Evolutionary conservation across 1,140 invertebrate species (phyloP).

Genomic region (Reticulitermes speratus): DNA sequence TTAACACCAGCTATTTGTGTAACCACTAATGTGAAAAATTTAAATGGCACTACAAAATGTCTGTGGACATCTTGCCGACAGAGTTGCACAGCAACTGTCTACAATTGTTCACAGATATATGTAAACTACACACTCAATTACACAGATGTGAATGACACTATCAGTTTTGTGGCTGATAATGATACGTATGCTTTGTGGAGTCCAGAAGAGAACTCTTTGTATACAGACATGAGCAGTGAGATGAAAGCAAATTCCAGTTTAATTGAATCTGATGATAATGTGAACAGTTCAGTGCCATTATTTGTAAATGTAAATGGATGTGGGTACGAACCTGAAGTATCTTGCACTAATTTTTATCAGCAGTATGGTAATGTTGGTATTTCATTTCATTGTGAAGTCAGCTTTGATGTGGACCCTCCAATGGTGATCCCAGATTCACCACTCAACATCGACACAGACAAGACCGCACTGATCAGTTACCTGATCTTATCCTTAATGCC

Average conservation of each 20-base stretch:
- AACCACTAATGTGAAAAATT: neutral
- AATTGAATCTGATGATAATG: no score
- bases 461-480: neutral
- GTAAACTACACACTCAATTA: conserved; percentile 37
- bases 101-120: conserved; percentile 42
- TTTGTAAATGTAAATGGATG: conserved; percentile 45
- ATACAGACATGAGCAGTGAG: neutral
- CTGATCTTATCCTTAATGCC: conserved; percentile 26
- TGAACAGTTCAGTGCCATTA: conserved; percentile 35
- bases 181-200: neutral
- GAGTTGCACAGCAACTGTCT: conserved; percentile 37
- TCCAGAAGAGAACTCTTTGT: neutral
- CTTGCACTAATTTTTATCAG: conserved; percentile 41
- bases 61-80: conserved; percentile 28
- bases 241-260: neutral
- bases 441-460: conserved; percentile 14
- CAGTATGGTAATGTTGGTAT: conserved; percentile 28
- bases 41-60: conserved; percentile 20
- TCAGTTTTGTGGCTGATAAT: neutral
- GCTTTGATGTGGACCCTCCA: conserved; percentile 1
- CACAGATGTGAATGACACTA: neutral
- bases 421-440: conserved; percentile 27
- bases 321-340: conserved; percentile 42
- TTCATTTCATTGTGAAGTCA: conserved; percentile 28
- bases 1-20: conserved; percentile 13